phyloP scores from a whole-genome alignment of 2,113 vertebrate genomes.

The Pristiophorus japonicus region DNA sequence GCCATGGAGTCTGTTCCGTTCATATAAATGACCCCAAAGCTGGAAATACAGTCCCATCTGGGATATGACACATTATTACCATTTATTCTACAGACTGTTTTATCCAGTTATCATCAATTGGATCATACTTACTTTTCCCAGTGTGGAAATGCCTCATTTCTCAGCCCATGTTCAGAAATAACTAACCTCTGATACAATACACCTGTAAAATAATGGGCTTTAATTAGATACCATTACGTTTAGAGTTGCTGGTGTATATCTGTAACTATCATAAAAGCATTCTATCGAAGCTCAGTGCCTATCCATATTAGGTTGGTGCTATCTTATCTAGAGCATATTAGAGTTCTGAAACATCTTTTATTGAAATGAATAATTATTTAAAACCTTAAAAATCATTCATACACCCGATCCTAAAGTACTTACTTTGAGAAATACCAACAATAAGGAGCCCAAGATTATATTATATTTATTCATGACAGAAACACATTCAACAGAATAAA shows the following conservation, averaged over 20 bases:
- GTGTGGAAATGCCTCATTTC: conserved; percentile 61
- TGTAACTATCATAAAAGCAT: neutral
- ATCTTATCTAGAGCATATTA: neutral
- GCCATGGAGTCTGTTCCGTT: neutral
- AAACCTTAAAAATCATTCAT: neutral
- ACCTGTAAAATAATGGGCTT: conserved; percentile 52
- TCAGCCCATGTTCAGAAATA: conserved; percentile 74
- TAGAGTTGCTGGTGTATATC: neutral
- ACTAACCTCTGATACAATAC: conserved; percentile 74
- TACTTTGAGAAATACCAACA: neutral
- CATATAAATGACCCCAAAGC: neutral
- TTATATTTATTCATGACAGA: neutral
- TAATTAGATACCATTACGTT: neutral
- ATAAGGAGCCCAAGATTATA: neutral
- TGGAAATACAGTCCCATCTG: neutral
- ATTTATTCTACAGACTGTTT: neutral
- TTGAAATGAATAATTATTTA: neutral
- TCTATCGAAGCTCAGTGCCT: neutral
- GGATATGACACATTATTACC: neutral
- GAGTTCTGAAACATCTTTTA: neutral
- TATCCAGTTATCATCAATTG: neutral
- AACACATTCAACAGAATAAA: neutral
- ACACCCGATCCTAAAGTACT: neutral
- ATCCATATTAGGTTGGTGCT: neutral
- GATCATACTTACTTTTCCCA: conserved; percentile 70